Conservation (phyloP, 1,140 invertebrate genomes). For the Augochlora pura region DNA sequence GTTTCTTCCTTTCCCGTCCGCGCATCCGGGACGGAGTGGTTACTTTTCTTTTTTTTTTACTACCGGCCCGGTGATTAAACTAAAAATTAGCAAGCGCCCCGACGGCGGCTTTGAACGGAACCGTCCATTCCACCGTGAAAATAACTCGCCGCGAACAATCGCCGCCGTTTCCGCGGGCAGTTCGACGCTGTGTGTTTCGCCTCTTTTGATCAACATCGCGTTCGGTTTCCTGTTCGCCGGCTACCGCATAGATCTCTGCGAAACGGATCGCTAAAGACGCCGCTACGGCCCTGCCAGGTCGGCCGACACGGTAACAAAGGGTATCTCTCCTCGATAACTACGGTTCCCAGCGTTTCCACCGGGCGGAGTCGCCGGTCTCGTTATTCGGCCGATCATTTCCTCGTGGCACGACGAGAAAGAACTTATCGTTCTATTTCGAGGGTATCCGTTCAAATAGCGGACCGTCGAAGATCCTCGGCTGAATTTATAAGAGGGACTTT, state of each 20-base stretch:
- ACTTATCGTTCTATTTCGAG: conserved; percentile 47
- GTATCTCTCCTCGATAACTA: not conserved
- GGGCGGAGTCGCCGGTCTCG: not conserved
- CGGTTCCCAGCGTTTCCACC: not conserved
- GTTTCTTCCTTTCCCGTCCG: not conserved
- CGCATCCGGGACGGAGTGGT: not conserved
- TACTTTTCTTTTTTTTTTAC: too few species aligned
- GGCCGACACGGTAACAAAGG: not conserved
- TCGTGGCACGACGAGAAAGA: conserved; percentile 15
- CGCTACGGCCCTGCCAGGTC: too few species aligned
- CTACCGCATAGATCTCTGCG: too few species aligned
- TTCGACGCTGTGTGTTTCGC: not conserved
- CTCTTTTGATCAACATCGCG: too few species aligned
- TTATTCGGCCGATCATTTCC: conserved; percentile 19
- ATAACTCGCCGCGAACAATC: not conserved
- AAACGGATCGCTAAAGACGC: too few species aligned
- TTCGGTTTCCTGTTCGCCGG: too few species aligned
- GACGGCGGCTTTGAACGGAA: not conserved
- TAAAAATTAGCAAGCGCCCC: not conserved
- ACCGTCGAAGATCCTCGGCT: conserved; percentile 24
- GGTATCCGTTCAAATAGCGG: conserved; percentile 37
- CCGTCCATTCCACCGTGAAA: not conserved
- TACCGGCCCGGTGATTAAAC: not conserved
- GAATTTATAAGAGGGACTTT: conserved; percentile 55
- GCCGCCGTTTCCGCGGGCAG: not conserved